A percentile compares a stretch with the other conserved stretches of the same genome.
Conservation (phyloP, 1,140 invertebrate species). For the Drosophila murphyi region DNA sequence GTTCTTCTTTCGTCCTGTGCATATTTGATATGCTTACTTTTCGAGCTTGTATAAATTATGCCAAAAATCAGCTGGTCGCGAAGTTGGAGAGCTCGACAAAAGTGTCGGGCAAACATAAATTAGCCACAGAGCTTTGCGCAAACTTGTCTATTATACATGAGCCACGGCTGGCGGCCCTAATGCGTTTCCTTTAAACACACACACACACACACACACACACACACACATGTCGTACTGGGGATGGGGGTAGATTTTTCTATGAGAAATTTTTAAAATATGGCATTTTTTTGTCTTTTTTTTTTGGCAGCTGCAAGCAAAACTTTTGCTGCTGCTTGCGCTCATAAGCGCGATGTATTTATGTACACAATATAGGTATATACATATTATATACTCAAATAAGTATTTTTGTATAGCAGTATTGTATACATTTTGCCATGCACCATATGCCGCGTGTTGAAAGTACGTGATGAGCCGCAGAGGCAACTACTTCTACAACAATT, state of each 20-base stretch:
- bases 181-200: constrained; percentile 37
- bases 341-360: constrained; percentile 52
- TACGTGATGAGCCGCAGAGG: constrained; percentile 42
- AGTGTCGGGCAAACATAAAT: constrained; percentile 61
- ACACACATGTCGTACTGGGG: constrained; percentile 6
- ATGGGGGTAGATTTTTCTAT: constrained; percentile 13
- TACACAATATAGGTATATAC: constrained; percentile 1
- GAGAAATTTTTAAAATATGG: constrained; percentile 64
- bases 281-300: constrained; percentile 18
- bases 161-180: constrained; percentile 54
- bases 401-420: constrained; percentile 39
- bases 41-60: constrained; percentile 61
- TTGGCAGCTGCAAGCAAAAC: constrained; percentile 45
- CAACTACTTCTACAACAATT: neutral
- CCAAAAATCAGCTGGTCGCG: constrained; percentile 46
- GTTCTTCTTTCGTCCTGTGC: constrained; percentile 35
- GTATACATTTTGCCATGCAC: constrained; percentile 61
- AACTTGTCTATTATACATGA: constrained; percentile 67
- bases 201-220: constrained; percentile 9
- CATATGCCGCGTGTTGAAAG: constrained; percentile 58
- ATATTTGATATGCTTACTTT: constrained; percentile 54
- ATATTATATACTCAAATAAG: neutral
- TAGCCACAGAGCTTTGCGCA: constrained; percentile 61
- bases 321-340: constrained; percentile 45
- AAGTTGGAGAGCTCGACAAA: constrained; percentile 6